These are phyloP conservation scores for Saimiri boliviensis DNA, from an alignment of 2,113 vertebrate species.

Conservation along the genomic window DNA sequence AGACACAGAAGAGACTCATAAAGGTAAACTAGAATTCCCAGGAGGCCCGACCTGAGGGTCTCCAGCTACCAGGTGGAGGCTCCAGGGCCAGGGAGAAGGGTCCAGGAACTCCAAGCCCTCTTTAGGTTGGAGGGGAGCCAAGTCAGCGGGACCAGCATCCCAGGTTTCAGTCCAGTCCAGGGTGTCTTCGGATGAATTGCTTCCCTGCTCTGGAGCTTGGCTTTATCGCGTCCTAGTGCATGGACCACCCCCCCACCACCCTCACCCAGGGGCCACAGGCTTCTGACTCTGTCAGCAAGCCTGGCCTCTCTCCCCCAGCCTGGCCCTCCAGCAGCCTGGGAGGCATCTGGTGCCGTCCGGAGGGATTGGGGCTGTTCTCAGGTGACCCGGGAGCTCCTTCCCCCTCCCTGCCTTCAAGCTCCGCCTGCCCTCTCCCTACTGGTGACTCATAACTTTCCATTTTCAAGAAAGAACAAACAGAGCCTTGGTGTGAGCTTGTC, in stretches of 20 bases:
- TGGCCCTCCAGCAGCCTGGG: not conserved
- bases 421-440: not conserved
- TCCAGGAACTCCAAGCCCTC: not conserved
- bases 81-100: not conserved
- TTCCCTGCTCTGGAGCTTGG: not conserved
- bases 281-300: not conserved
- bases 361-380: not conserved
- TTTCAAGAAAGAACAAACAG: slow-evolving; percentile 56
- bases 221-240: not conserved
- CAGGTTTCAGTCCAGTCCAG: not conserved
- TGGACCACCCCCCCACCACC: not conserved
- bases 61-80: not conserved
- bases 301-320: not conserved
- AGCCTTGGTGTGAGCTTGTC: not conserved
- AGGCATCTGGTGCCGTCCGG: not conserved
- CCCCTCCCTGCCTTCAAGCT: not conserved
- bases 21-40: not conserved
- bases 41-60: not conserved
- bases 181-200: rapidly evolving
- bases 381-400: not conserved
- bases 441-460: slow-evolving; percentile 67
- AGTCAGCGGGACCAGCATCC: not conserved
- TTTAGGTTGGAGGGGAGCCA: not conserved
- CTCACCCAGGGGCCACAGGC: not conserved
- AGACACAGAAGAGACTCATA: not conserved